A percentile compares a stretch with the other conserved stretches of the same genome.
phyloP scores from a whole-genome alignment of 2,113 vertebrate genomes.

The Charina bottae region DNA sequence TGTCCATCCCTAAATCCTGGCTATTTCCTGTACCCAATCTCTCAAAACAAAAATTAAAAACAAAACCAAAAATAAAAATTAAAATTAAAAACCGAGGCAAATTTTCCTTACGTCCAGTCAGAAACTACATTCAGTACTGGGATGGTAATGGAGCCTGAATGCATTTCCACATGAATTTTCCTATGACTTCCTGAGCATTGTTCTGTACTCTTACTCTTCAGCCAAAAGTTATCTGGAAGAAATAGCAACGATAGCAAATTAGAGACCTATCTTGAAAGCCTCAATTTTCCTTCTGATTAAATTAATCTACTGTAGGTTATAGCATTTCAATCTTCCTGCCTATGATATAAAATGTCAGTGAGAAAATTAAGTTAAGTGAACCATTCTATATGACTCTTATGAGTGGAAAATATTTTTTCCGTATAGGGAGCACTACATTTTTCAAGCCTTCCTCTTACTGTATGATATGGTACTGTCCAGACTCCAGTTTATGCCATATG shows the following conservation, averaged over 20 bases:
- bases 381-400: background rate
- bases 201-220: background rate
- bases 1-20: background rate
- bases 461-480: background rate
- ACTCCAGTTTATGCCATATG: background rate
- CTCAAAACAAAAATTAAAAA: background rate
- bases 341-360: background rate
- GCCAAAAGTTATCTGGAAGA: background rate
- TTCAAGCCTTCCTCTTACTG: background rate
- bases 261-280: background rate
- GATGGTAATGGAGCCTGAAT: background rate
- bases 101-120: background rate
- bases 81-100: background rate
- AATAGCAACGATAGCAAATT: background rate
- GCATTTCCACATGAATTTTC: background rate
- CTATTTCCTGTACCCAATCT: background rate
- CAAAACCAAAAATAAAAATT: too few relatives aligned
- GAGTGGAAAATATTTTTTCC: background rate
- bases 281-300: background rate
- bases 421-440: background rate
- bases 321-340: too few relatives aligned
- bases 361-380: background rate
- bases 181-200: background rate
- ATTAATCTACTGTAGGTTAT: background rate
- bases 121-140: background rate